Evolutionary conservation across 1,140 invertebrate genomes (phyloP).

Genomic region (Stenopsyche tienmushanensis): DNA sequence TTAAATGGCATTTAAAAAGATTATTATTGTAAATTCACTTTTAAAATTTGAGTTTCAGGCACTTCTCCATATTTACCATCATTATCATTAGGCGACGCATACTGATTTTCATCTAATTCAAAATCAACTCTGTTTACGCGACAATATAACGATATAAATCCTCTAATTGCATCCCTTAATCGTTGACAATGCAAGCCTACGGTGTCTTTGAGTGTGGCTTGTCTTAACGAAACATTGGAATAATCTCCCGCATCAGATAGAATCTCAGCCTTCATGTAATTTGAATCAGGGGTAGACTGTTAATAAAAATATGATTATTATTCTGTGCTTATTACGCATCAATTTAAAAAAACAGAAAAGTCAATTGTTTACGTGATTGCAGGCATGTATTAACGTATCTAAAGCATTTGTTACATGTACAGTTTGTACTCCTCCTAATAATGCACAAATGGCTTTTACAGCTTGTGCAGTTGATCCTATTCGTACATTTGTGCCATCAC

Average conservation of each 20-base stretch:
- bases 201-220: constrained; percentile 47
- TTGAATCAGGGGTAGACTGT: constrained; percentile 52
- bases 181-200: constrained; percentile 47
- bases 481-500: constrained; percentile 56
- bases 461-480: constrained; percentile 74
- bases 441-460: constrained; percentile 87
- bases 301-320: constrained; percentile 41
- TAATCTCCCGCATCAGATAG: constrained; percentile 56
- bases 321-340: background rate
- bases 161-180: constrained; percentile 50
- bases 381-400: constrained; percentile 67
- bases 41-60: no score
- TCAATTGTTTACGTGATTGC: constrained; percentile 45
- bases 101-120: constrained; percentile 45
- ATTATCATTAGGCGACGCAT: constrained; percentile 41
- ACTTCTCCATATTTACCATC: constrained; percentile 48
- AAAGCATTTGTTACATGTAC: constrained; percentile 76
- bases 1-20: no score
- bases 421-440: constrained; percentile 86
- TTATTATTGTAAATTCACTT: no score
- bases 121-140: constrained; percentile 49
- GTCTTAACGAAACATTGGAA: constrained; percentile 48
- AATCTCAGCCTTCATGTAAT: constrained; percentile 60
- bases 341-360: constrained; percentile 12
- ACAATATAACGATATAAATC: constrained; percentile 49